These are phyloP conservation scores for Apamea crenata DNA, from an alignment of 2,888 invertebrate species.

Conservation along the genomic window DNA sequence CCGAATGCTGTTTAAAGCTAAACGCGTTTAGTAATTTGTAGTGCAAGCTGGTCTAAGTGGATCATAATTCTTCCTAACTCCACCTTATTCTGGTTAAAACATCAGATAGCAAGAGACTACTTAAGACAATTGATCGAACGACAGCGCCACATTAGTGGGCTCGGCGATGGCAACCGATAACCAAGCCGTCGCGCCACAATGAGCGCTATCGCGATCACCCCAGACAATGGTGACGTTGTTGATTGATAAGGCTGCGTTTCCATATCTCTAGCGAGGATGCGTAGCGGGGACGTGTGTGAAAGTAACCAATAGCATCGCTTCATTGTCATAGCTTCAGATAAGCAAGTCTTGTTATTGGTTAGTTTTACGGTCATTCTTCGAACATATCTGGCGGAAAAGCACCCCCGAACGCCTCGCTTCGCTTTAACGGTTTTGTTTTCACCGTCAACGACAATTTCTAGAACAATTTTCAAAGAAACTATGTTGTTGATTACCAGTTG, in stretches of 20 bases:
- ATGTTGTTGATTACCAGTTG: constrained; percentile 6
- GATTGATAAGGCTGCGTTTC: background rate
- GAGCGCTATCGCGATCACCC: constrained; percentile 1
- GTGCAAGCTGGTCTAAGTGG: background rate
- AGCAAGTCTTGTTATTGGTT: background rate
- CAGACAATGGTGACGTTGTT: constrained; percentile 25
- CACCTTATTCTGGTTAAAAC: background rate
- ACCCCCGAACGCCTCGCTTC: background rate
- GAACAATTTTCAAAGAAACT: constrained; percentile 3
- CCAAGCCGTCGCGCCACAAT: constrained; percentile 21
- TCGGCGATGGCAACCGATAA: constrained; percentile 16
- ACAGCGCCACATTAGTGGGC: constrained; percentile 9
- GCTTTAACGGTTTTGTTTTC: constrained; percentile 23
- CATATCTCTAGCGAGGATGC: background rate
- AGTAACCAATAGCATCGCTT: background rate
- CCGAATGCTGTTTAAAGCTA: background rate
- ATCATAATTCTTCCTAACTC: background rate
- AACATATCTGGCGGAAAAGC: background rate
- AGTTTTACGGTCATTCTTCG: background rate
- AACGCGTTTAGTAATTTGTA: background rate
- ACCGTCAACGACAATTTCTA: constrained; percentile 18
- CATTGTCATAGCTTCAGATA: background rate
- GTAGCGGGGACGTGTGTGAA: background rate
- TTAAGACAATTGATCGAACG: constrained; percentile 31
- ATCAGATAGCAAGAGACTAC: constrained; percentile 34